These are phyloP conservation scores for Sitta europaea DNA, from an alignment of 2,113 vertebrate genomes.

Conservation along the genomic window DNA sequence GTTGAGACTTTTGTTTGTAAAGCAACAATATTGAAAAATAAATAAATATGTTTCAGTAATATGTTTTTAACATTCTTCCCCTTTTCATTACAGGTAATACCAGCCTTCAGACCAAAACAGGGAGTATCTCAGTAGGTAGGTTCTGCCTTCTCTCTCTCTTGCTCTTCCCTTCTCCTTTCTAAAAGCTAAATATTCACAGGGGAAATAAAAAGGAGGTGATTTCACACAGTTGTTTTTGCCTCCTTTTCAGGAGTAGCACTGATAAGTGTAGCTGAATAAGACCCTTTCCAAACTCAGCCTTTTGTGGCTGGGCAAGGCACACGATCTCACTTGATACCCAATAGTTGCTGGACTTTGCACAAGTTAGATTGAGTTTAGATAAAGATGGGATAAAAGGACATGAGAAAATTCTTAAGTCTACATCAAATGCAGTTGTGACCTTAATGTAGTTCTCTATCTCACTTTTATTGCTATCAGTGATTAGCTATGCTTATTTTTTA, in stretches of 20 bases:
- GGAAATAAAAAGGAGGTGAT: neutral
- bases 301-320: neutral
- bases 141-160: neutral
- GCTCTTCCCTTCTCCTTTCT: neutral
- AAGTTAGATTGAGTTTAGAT: neutral
- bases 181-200: neutral
- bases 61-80: neutral
- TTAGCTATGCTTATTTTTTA: neutral
- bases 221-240: neutral
- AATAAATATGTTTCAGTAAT: neutral
- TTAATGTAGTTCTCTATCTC: neutral
- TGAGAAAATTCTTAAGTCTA: neutral
- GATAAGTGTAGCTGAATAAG: neutral
- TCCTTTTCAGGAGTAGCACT: neutral
- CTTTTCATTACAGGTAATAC: constrained; percentile 63
- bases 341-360: neutral
- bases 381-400: neutral
- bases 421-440: neutral
- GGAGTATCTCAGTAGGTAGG: constrained; percentile 77
- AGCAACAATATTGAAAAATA: neutral
- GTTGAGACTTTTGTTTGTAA: neutral
- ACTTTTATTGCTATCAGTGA: neutral
- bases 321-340: neutral
- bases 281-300: neutral
- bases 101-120: constrained; percentile 67